Conservation (phyloP, 2,888 invertebrate genomes). For the Nipponacmea schrenckii region DNA sequence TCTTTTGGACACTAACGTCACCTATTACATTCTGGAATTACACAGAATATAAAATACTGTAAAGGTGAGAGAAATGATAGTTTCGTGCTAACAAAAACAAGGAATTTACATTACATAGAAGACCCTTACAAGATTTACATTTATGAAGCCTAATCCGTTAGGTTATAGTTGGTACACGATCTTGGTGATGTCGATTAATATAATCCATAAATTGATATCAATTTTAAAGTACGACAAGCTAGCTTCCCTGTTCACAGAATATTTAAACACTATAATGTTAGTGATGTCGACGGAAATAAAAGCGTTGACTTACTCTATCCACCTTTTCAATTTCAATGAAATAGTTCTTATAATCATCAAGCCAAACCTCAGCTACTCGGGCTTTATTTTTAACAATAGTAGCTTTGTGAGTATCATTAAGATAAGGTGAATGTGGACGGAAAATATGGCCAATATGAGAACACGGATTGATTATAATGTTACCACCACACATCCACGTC, state of each 20-base stretch:
- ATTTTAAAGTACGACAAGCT: too few species aligned
- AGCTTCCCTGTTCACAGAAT: too few species aligned
- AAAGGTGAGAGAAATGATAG: neutral
- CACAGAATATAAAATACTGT: neutral
- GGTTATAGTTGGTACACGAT: too few species aligned
- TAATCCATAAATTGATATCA: too few species aligned
- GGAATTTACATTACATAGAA: neutral
- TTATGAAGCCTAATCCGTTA: too few species aligned
- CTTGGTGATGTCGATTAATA: too few species aligned
- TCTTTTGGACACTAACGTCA: constrained; percentile 84
- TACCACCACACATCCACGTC: constrained; percentile 99
- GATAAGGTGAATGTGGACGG: constrained; percentile 95
- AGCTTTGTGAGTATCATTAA: constrained; percentile 95
- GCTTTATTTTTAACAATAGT: constrained; percentile 96
- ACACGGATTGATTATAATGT: constrained; percentile 94
- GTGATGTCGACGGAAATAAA: too few species aligned
- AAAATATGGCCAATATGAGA: constrained; percentile 99
- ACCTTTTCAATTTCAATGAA: constrained; percentile 97
- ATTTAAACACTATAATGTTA: too few species aligned
- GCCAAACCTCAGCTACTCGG: constrained; percentile 87
- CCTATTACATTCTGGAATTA: constrained; percentile 85
- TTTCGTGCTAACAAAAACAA: neutral
- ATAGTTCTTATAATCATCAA: constrained; percentile 79
- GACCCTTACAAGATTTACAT: neutral
- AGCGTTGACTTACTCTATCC: constrained; percentile 74